These are phyloP conservation scores for Criorhina ranunculi DNA, from an alignment of 2,888 invertebrate species.

Conservation along the genomic window DNA sequence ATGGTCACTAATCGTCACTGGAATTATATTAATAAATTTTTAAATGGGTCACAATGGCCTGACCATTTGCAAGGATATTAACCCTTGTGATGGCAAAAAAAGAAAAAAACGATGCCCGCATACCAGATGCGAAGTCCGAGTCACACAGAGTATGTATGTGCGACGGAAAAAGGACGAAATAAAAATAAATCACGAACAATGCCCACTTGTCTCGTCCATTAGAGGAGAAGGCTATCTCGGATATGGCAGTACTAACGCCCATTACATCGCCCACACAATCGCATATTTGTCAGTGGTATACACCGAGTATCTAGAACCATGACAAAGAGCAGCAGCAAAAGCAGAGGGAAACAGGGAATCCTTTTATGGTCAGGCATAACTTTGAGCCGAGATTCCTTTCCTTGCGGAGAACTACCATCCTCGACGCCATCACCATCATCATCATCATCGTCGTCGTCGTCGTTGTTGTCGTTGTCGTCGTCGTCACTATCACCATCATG, in stretches of 20 bases:
- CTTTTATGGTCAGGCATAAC: conserved; percentile 70
- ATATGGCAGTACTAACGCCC: conserved; percentile 65
- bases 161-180: conserved; percentile 29
- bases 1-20: conserved; percentile 59
- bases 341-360: conserved; percentile 46
- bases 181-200: conserved; percentile 77
- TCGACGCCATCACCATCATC: conserved; percentile 29
- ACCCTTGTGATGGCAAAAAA: conserved; percentile 30
- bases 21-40: conserved; percentile 66
- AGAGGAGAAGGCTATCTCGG: conserved; percentile 61
- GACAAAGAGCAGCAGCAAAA: conserved; percentile 23
- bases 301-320: conserved; percentile 36
- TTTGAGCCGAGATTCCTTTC: conserved; percentile 59
- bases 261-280: conserved; percentile 67
- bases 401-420: conserved; percentile 28
- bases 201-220: conserved; percentile 76
- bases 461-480: too few relatives aligned
- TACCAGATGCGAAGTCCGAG: conserved; percentile 27
- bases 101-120: conserved; percentile 2
- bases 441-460: conserved; percentile 37
- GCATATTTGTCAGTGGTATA: conserved; percentile 52
- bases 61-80: conserved; percentile 33
- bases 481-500: conserved; percentile 38
- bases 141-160: background rate
- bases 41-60: conserved; percentile 45